Conservation (phyloP, 1,140 invertebrate species). For the Cydia pomonella region DNA sequence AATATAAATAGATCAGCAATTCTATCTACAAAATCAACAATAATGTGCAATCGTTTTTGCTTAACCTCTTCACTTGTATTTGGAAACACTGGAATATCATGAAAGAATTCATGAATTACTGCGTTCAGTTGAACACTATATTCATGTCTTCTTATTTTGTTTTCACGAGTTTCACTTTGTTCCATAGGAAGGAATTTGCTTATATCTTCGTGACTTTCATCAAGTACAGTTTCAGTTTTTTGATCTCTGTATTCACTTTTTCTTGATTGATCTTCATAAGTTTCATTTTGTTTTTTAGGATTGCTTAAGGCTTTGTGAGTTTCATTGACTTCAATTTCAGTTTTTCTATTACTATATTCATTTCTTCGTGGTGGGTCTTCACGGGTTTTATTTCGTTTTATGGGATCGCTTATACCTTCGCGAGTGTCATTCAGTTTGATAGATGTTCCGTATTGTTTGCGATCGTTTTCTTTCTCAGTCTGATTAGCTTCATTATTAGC, state of each 20-base stretch:
- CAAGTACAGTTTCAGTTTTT: no score
- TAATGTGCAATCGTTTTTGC: slow-evolving; percentile 34
- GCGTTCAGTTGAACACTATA: slow-evolving; percentile 29
- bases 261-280: no score
- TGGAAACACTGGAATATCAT: slow-evolving; percentile 36
- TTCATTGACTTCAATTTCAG: no score
- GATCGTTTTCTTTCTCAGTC: not conserved
- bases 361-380: no score
- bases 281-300: no score
- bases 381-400: no score
- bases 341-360: no score
- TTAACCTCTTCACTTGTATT: slow-evolving; percentile 29
- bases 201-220: no score
- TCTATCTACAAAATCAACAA: slow-evolving; percentile 35
- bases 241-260: no score
- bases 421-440: not conserved
- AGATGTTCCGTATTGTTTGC: not conserved
- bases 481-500: not conserved
- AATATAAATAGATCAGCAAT: slow-evolving; percentile 26
- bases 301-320: no score
- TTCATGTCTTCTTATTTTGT: slow-evolving; percentile 28
- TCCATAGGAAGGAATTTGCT: not conserved
- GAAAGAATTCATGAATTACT: not conserved
- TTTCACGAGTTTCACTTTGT: slow-evolving; percentile 23
- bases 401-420: no score